A percentile compares a stretch with the other conserved stretches of the same genome.
Evolutionary conservation across 2,113 vertebrate species (phyloP).

Genomic region (Callipepla squamata): DNA sequence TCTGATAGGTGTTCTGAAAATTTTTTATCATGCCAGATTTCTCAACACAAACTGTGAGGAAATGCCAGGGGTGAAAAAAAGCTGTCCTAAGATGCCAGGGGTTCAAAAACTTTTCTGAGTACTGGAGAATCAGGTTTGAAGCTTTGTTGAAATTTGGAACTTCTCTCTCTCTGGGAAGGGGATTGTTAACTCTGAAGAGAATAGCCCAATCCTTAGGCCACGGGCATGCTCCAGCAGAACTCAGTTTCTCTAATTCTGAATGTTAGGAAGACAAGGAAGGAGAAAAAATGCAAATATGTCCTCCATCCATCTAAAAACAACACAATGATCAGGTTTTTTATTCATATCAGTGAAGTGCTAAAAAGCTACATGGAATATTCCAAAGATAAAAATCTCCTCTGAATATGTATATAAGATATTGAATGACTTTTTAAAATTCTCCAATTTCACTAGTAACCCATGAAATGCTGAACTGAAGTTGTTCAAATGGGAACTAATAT

Average conservation of each 20-base stretch:
- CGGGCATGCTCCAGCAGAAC: neutral
- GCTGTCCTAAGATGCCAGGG: neutral
- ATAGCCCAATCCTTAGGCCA: neutral
- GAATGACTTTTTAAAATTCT: slow-evolving; percentile 18
- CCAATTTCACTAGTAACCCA: slow-evolving; percentile 46
- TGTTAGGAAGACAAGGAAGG: neutral
- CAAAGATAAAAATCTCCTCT: slow-evolving; percentile 35
- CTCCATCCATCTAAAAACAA: slow-evolving; percentile 11
- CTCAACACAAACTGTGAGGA: neutral
- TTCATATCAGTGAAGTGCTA: slow-evolving; percentile 19
- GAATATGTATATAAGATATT: slow-evolving; percentile 34
- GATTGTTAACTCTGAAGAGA: neutral
- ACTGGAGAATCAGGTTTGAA: neutral
- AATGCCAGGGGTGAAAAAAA: slow-evolving; percentile 28
- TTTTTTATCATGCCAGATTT: slow-evolving; percentile 2
- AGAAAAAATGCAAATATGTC: neutral
- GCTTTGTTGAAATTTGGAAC: neutral
- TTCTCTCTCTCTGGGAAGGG: neutral
- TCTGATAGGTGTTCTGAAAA: slow-evolving; percentile 44
- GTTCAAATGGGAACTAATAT: slow-evolving; percentile 44
- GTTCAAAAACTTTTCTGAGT: neutral
- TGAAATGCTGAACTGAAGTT: neutral
- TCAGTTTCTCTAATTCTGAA: neutral
- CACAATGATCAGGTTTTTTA: neutral
- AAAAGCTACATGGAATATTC: neutral